Percentiles rank a stretch among this genome's conserved stretches.
phyloP scores from a whole-genome alignment of 1,140 invertebrate species.

The Dinoponera quadriceps region DNA sequence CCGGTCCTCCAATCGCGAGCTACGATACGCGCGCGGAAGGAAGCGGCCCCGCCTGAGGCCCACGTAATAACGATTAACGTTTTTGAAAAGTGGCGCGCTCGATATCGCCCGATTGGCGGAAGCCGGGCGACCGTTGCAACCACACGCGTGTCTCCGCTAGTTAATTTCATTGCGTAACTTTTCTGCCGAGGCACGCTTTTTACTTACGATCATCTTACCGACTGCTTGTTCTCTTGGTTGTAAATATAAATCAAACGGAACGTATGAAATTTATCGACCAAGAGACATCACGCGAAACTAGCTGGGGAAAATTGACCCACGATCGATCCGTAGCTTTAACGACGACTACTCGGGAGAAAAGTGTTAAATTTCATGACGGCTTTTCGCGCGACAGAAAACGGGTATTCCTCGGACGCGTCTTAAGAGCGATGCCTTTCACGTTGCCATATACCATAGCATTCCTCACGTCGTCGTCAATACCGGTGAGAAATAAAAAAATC shows the following conservation, averaged over 20 bases:
- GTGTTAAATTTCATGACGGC: too few species aligned
- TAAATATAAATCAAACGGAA: too few species aligned
- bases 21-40: conserved; percentile 67
- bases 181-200: background rate
- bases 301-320: too few species aligned
- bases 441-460: conserved; percentile 35
- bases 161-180: conserved; percentile 27
- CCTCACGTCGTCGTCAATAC: conserved; percentile 10
- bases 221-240: too few species aligned
- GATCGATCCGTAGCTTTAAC: too few species aligned
- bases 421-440: conserved; percentile 50
- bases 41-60: conserved; percentile 31
- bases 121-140: conserved; percentile 13
- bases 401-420: conserved; percentile 15
- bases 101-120: background rate
- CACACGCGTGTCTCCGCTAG: background rate
- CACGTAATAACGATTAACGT: background rate
- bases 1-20: conserved; percentile 72
- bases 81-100: conserved; percentile 31
- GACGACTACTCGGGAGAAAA: too few species aligned
- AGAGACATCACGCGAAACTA: too few species aligned
- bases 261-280: too few species aligned
- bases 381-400: background rate
- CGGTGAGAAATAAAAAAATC: background rate
- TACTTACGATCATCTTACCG: too few species aligned